Evolutionary conservation across 2,888 invertebrate genomes (phyloP).

Genomic region (Lypha dubia): DNA sequence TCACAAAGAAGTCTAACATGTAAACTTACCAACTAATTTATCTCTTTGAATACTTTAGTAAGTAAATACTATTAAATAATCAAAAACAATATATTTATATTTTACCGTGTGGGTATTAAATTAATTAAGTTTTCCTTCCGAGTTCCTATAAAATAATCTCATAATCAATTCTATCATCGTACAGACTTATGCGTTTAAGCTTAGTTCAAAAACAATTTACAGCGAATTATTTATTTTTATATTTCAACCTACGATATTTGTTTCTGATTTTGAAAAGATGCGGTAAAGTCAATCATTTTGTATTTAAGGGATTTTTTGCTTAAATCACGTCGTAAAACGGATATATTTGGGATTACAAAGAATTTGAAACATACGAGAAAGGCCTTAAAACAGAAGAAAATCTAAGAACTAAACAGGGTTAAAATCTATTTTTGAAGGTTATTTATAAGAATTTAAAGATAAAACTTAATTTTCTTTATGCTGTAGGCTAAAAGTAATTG

Average conservation of each 20-base stretch:
- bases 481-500: too few species aligned
- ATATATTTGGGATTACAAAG: slow-evolving; percentile 43
- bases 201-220: too few species aligned
- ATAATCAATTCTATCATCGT: too few species aligned
- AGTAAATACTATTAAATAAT: too few species aligned
- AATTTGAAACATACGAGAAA: slow-evolving; percentile 28
- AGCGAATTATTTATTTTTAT: neutral
- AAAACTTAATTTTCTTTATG: neutral
- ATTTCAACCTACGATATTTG: neutral
- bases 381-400: slow-evolving; percentile 1
- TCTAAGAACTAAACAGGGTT: neutral
- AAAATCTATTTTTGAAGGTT: neutral
- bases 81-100: too few species aligned
- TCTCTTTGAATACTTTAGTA: too few species aligned
- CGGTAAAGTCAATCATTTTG: slow-evolving; percentile 61
- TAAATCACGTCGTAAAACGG: slow-evolving; percentile 7
- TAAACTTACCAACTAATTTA: too few species aligned
- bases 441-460: neutral
- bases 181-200: too few species aligned
- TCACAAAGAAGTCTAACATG: too few species aligned
- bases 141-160: too few species aligned
- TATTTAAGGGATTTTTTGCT: slow-evolving; percentile 47
- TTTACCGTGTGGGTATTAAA: too few species aligned
- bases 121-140: too few species aligned
- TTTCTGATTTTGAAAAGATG: slow-evolving; percentile 25